Evolutionary conservation across 2,888 invertebrate species (phyloP), one percentile per base, ranked within the genome.

Genomic region (Philaethria dido): DNA sequence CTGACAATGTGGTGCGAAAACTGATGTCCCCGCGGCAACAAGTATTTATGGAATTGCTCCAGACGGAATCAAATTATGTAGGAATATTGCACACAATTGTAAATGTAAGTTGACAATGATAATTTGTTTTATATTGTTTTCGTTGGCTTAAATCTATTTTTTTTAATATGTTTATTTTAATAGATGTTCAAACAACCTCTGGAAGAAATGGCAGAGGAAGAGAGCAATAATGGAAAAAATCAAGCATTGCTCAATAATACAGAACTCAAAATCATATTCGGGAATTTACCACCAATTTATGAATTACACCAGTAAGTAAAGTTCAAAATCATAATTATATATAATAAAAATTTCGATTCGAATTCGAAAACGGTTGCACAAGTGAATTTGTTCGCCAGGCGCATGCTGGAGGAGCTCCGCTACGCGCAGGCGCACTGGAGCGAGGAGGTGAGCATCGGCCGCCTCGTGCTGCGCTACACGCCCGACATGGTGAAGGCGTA

Each of bases 31-130:
- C 96, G 3, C 93, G 97, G 62, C 96, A 97, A 80, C 96, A 96
- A 88, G 97, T 97, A 60, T 97, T 97, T 84, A 94, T 97, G 89
- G 99, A 99, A 89, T 94, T 99, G 77, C 94, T 98, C 72, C 98
- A 98, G 87, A 99, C 99, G 0, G 99, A 99, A 89, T 97, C 96
- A 69, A 99, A 99, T 94, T 99, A 99, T 88, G 98, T 99, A 69
- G 96, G 96, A 70, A 98, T 99, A 81, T 94, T 99, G 77, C 95
- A 97, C 78, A 98, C 98, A 45, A 98, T 99, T 80, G 95, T 98
- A 82, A 97, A 95, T 86, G 99, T 97, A 88, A 83, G 89, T 77
- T 4, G 1, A 16, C n/a, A 22, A n/a, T 42, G n/a, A 33, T 11
- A 33, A 5, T 29, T 16, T n/a, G n/a, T n/a, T n/a, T n/a, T n/a